Evolutionary conservation across 2,888 invertebrate genomes (phyloP).

Genomic region (Chrysopilus asiliformis): DNA sequence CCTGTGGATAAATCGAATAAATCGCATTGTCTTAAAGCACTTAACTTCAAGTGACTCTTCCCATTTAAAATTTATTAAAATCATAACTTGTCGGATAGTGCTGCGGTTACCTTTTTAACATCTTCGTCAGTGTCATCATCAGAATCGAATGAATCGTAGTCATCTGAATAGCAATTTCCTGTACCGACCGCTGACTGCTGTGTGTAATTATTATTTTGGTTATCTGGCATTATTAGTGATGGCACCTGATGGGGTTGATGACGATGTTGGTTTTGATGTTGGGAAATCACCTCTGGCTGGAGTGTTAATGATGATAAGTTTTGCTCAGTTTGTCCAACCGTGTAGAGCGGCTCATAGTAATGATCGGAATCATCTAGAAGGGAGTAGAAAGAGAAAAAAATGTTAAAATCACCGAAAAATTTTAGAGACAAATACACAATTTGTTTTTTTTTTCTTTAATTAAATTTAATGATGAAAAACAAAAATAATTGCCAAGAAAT

Average conservation of each 20-base stretch:
- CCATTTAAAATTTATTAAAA: too few relatives aligned
- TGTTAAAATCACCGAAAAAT: too few relatives aligned
- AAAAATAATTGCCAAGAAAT: too few relatives aligned
- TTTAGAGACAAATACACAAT: too few relatives aligned
- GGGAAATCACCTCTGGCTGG: conserved; percentile 1
- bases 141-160: conserved; percentile 59
- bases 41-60: conserved; percentile 2
- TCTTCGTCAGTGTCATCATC: conserved; percentile 41
- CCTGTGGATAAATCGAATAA: too few relatives aligned
- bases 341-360: conserved; percentile 51
- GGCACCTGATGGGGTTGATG: neutral
- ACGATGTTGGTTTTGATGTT: conserved; percentile 16
- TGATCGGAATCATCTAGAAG: conserved; percentile 54
- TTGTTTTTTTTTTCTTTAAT: too few relatives aligned
- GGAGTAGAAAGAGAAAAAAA: conserved; percentile 13
- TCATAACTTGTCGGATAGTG: neutral
- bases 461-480: too few relatives aligned
- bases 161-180: conserved; percentile 38
- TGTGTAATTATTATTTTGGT: neutral
- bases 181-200: neutral
- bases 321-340: conserved; percentile 14
- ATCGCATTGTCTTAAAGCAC: conserved; percentile 1
- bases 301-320: conserved; percentile 6
- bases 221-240: conserved; percentile 1
- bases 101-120: conserved; percentile 25